phyloP scores from a whole-genome alignment of 2,797 vertebrate genomes.

The Coracias cyanogaster region DNA sequence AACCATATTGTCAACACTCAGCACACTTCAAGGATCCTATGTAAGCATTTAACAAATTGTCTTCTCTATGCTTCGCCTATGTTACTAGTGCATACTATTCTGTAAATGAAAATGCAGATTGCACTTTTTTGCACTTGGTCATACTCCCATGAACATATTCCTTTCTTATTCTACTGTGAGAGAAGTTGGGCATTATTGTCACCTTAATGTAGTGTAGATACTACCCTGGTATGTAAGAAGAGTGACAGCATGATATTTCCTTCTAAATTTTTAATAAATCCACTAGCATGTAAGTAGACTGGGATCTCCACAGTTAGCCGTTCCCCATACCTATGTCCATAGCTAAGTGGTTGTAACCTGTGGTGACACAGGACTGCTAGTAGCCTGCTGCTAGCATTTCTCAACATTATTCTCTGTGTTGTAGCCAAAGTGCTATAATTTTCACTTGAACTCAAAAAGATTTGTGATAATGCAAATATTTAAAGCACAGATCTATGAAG shows the following conservation, averaged over 20 bases:
- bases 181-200: background rate
- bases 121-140: background rate
- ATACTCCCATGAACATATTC: background rate
- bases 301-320: background rate
- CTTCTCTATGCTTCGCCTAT: background rate
- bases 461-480: background rate
- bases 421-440: background rate
- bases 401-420: background rate
- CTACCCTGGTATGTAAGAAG: background rate
- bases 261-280: background rate
- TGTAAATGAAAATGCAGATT: background rate
- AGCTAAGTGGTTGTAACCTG: background rate
- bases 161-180: background rate
- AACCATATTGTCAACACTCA: background rate
- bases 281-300: background rate
- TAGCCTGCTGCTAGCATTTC: background rate
- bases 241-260: background rate
- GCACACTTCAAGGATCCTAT: background rate
- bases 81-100: background rate
- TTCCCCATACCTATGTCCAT: background rate
- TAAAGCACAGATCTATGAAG: background rate
- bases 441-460: background rate
- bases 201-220: background rate
- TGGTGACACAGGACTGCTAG: background rate
- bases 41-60: background rate